These are phyloP conservation scores for Mionectes olivaceus DNA, from an alignment of 2,797 vertebrate genomes.

Conservation along the genomic window DNA sequence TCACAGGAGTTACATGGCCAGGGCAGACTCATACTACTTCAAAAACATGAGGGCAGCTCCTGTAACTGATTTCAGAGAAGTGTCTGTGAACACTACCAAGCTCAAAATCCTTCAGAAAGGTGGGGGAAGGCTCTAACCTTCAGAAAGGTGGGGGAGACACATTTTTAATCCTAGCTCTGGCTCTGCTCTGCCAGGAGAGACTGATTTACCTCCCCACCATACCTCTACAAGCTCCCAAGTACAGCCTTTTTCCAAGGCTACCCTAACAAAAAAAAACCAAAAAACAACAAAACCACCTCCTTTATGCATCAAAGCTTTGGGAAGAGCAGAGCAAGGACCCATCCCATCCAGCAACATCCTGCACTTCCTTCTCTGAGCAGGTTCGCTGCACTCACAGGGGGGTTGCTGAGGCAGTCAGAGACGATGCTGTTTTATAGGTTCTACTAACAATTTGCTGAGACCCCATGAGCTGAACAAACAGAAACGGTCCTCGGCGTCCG, in stretches of 20 bases:
- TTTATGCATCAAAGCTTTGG: background rate
- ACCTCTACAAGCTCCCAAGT: background rate
- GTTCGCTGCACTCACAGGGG: background rate
- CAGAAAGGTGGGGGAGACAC: background rate
- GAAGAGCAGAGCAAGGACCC: background rate
- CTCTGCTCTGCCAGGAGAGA: background rate
- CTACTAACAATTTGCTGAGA: background rate
- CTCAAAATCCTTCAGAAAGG: background rate
- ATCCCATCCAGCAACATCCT: fast-evolving
- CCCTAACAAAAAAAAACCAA: background rate
- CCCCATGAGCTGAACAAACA: background rate
- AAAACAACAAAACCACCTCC: background rate
- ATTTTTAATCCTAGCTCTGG: background rate
- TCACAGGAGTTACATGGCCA: background rate
- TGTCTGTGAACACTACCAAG: background rate
- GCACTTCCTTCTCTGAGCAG: background rate
- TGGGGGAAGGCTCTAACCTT: background rate
- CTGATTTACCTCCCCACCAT: fast-evolving
- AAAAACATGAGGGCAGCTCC: background rate
- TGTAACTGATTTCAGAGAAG: background rate
- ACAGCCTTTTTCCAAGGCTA: background rate
- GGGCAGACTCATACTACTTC: background rate
- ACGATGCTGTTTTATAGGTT: background rate
- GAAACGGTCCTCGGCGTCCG: fast-evolving
- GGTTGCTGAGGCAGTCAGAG: background rate